Percentiles rank a stretch among this genome's conserved stretches.
These are phyloP conservation scores for Orthonychiurus folsomi DNA, from an alignment of 2,888 invertebrate genomes.

Conservation along the genomic window DNA sequence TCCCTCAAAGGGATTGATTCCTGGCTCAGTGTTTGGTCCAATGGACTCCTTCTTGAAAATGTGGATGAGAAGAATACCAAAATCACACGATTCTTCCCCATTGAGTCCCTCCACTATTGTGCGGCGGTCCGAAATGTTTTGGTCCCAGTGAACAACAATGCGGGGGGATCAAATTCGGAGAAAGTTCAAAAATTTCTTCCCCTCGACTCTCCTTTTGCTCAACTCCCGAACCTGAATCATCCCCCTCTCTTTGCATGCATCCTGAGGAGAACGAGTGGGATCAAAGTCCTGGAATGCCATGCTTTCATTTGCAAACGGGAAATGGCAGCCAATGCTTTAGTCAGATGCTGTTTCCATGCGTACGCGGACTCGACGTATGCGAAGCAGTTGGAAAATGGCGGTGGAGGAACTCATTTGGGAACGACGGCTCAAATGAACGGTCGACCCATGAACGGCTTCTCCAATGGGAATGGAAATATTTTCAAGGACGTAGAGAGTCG, in stretches of 20 bases:
- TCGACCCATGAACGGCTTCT: conserved; percentile 42
- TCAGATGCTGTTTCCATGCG: conserved; percentile 93
- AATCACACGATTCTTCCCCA: conserved; percentile 90
- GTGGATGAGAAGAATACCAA: conserved; percentile 90
- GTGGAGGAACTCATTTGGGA: conserved; percentile 41
- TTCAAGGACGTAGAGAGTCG: conserved; percentile 34
- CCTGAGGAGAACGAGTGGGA: conserved; percentile 85
- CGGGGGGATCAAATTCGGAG: conserved; percentile 46
- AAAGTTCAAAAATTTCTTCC: conserved; percentile 83
- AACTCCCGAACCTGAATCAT: conserved; percentile 83
- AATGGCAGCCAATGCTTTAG: conserved; percentile 94
- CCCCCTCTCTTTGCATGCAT: conserved; percentile 96
- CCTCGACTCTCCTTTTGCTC: conserved; percentile 89
- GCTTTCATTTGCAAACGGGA: conserved; percentile 95
- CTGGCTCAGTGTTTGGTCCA: conserved; percentile 94
- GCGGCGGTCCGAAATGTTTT: conserved; percentile 84
- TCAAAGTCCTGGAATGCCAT: conserved; percentile 97
- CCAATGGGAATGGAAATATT: conserved; percentile 41
- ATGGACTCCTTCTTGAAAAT: conserved; percentile 89
- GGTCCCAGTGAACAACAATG: conserved; percentile 51
- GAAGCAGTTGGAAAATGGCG: conserved; percentile 55
- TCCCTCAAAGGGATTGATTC: conserved; percentile 86
- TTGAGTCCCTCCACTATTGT: conserved; percentile 89
- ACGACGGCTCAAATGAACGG: conserved; percentile 43
- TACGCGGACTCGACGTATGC: conserved; percentile 94